Evolutionary conservation across 2,113 vertebrate genomes (phyloP), one percentile per base, ranked within the genome.

Genomic region (Apteryx mantelli): DNA sequence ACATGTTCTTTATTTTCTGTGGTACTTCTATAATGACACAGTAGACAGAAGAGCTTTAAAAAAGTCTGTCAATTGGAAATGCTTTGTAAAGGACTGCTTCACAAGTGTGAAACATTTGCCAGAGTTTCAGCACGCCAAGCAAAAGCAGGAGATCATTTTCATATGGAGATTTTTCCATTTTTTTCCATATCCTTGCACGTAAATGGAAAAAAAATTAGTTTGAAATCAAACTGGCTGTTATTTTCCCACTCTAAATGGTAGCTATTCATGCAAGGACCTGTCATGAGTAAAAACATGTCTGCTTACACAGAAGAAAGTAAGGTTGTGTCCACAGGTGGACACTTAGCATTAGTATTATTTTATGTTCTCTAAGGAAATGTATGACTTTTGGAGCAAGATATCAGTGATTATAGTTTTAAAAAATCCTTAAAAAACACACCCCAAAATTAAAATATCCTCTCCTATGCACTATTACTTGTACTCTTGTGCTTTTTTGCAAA

Each of bases 401-500:
- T 21, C 34, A 42, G 4, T n/a, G 3, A 75, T 15, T 52, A 58
- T 26, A 2, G 1, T 53, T 94, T 86, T 28, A 15, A n/a, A 32
- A 63, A 91, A 89, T 10, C 16, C 38, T 50, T 4, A 0, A 64
- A 76, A 69, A 66, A 48, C 46, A 20, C 42, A 38, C 56, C 16
- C 30, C 17, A 28, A 32, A 58, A 58, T 58, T 32, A 19, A 58
- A 32, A 34, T 38, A 30, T 8, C 21, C 2, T 71, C 22, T 70
- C 6, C 7, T 46, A 4, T 63, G 68, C 19, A 4, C 7, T 80
- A 25, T 52, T 42, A 28, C 46, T 64, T 88, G 36, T 36, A 11
- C 44, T 78, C 80, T 84, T 84, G 17, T 58, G 16, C 28, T 88
- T 80, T 79, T 25, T 38, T 88, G 32, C 78, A 83, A 89, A 93